Evolutionary conservation across 1,140 invertebrate genomes (phyloP).

Genomic region (Laupala kohalensis): DNA sequence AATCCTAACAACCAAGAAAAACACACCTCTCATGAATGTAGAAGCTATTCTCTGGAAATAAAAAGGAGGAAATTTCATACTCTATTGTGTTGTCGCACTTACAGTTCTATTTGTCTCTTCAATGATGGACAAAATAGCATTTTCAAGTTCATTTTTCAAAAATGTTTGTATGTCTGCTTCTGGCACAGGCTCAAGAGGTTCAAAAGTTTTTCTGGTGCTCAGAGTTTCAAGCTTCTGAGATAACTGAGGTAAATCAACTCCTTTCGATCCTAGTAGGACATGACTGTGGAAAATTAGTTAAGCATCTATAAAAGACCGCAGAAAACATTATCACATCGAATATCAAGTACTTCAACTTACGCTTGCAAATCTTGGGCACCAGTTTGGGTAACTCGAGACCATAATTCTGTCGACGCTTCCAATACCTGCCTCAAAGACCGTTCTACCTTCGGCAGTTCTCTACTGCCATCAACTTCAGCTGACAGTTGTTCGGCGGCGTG

Average conservation of each 20-base stretch:
- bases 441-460: constrained; percentile 73
- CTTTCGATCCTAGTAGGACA: constrained; percentile 80
- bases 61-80: no score
- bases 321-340: not conserved
- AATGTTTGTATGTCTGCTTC: constrained; percentile 82
- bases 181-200: constrained; percentile 74
- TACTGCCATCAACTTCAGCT: constrained; percentile 71
- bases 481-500: constrained; percentile 82
- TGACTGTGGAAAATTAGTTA: not conserved
- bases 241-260: constrained; percentile 83
- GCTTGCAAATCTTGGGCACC: constrained; percentile 81
- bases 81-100: no score
- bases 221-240: constrained; percentile 80
- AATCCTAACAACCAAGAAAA: not conserved
- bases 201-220: constrained; percentile 70
- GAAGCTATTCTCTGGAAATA: not conserved
- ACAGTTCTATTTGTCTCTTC: constrained; percentile 76
- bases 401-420: constrained; percentile 81
- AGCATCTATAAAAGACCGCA: not conserved
- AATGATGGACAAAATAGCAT: constrained; percentile 80
- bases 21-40: not conserved
- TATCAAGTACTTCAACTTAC: constrained; percentile 40
- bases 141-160: constrained; percentile 85
- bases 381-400: constrained; percentile 68
- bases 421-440: constrained; percentile 80